A percentile compares a stretch with the other conserved stretches of the same genome.
These are phyloP conservation scores for Parazoanthus atlanticus DNA, from an alignment of 92 coral and sea anemone species.

Conservation along the genomic window DNA sequence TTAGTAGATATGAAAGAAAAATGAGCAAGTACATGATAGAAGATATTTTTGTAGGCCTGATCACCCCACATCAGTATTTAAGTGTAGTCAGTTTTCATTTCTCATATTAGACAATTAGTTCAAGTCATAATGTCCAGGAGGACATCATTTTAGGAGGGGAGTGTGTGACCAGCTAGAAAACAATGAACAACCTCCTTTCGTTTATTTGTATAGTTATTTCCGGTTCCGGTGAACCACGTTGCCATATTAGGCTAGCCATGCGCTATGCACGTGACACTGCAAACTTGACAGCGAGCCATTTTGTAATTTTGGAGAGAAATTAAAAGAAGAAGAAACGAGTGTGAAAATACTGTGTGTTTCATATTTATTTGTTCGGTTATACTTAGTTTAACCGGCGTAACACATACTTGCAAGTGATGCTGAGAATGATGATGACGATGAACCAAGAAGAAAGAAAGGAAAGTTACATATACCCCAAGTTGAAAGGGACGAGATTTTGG, in stretches of 20 bases:
- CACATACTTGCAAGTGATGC: too few relatives aligned
- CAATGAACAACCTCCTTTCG: neutral
- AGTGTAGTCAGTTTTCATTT: conserved; percentile 20
- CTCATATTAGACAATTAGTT: neutral
- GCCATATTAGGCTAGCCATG: neutral
- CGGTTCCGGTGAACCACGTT: neutral
- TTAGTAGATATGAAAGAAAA: neutral
- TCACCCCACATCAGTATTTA: conserved; percentile 34
- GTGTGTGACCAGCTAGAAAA: neutral
- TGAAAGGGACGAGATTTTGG: conserved; percentile 30
- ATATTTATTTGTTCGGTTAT: too few relatives aligned
- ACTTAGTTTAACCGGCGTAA: too few relatives aligned
- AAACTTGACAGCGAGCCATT: neutral
- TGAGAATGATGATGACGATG: too few relatives aligned
- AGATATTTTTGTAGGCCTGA: conserved; percentile 13
- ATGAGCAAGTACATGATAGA: neutral
- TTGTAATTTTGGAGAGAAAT: neutral
- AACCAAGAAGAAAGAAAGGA: too few relatives aligned
- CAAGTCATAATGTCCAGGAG: conserved; percentile 32
- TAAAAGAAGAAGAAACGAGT: too few relatives aligned
- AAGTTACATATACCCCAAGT: neutral
- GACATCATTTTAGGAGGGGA: conserved; percentile 32
- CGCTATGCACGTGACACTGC: neutral
- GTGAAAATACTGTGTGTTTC: too few relatives aligned
- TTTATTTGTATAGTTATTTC: neutral